Evolutionary conservation across 2,888 invertebrate species (phyloP).

Genomic region (Amblyjoppa fuscipennis): DNA sequence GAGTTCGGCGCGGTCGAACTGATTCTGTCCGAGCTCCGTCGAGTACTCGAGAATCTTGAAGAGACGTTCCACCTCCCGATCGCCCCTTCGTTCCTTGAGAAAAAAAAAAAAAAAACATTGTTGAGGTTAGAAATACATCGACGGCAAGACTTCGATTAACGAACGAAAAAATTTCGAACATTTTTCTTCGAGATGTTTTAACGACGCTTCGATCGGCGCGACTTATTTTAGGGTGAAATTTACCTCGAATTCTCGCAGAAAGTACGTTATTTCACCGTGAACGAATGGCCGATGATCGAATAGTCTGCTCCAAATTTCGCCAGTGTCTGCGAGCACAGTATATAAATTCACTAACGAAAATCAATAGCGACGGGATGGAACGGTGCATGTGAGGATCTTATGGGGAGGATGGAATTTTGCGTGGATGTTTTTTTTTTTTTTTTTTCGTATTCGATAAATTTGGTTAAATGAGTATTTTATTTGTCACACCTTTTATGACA

Average conservation of each 20-base stretch:
- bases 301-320: slow-evolving; percentile 93
- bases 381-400: slow-evolving; percentile 47
- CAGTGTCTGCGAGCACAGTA: slow-evolving; percentile 88
- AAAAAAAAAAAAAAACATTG: background rate
- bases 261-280: slow-evolving; percentile 94
- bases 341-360: slow-evolving; percentile 48
- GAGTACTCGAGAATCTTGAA: slow-evolving; percentile 92
- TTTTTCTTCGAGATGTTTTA: background rate
- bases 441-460: background rate
- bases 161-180: background rate
- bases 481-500: slow-evolving; percentile 82
- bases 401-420: background rate
- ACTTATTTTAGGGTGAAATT: background rate
- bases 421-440: slow-evolving; percentile 26
- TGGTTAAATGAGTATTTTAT: slow-evolving; percentile 63
- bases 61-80: slow-evolving; percentile 92
- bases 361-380: slow-evolving; percentile 27
- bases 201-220: background rate
- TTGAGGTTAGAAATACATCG: slow-evolving; percentile 39
- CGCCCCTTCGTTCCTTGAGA: slow-evolving; percentile 90
- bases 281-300: slow-evolving; percentile 95
- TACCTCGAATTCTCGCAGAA: slow-evolving; percentile 95
- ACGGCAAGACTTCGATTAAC: background rate
- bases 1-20: slow-evolving; percentile 89
- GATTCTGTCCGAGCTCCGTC: slow-evolving; percentile 91